Base-by-base conservation (phyloP, 2,797 vertebrate genomes). In the Platyrinchus mystaceus region DNA sequence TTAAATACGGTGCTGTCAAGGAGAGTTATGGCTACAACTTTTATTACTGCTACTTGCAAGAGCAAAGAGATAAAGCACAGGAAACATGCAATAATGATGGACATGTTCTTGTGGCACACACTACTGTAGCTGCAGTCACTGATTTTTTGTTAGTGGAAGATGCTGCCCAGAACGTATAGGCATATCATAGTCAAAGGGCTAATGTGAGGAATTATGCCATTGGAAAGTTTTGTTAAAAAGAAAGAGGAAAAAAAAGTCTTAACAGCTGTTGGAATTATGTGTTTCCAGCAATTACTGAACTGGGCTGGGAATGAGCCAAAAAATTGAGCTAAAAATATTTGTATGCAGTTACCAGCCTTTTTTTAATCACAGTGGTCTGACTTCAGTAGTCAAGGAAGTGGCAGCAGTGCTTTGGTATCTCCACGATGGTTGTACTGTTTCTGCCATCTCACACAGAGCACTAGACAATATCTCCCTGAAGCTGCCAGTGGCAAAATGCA, bases 1-100 rank as follows among this genome's bases (percentile, higher is more conserved):
- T 96, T 93, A 87, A 93, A 87, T 92, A 90, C 1, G 14, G 62
- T 84, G 36, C 91, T 94, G 74, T 95, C 94, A 84, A 39, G 63
- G 53, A 77, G 62, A 87, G 70, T 96, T 95, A 93, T 16, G 49
- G 41, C 75, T 83, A 37, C 36, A 64, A 20, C 75, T 70, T 93
- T 87, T 96, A 69, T 83, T 95, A 75, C 74, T 59, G 37, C 77
- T 91, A 6, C 69, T 91, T 80, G 12, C 13, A 73, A 77, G 84
- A 90, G 37, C 3, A 3, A 84, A 84, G 41, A 52, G 52, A 82
- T 76, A 53, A 90, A 93, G 41, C 69, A 39, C 20, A 46, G 80
- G 34, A 82, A 91, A 43, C 21, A 17, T 5, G 23, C 23, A 21
- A 9, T 87, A 79, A 82, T 19, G 15, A 64, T 70, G 55, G 26